Conservation (phyloP, 2,113 vertebrate genomes). For the Smithornis capensis region DNA sequence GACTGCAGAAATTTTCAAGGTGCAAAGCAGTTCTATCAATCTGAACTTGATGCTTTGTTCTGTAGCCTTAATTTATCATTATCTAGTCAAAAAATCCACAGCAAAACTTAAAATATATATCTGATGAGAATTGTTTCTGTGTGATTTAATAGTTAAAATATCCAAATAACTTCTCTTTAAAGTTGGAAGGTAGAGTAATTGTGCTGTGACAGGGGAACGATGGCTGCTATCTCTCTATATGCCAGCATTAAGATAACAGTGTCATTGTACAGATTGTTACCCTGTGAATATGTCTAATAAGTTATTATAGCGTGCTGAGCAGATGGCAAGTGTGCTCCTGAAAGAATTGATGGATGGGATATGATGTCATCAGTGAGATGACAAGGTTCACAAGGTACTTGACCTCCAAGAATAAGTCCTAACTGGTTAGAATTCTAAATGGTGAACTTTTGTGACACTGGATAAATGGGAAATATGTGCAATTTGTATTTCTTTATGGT, state of each 20-base stretch:
- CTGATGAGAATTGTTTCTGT: background rate
- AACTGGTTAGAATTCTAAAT: conserved; percentile 89
- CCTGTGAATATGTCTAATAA: conserved; percentile 80
- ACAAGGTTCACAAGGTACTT: conserved; percentile 87
- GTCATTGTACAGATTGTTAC: conserved; percentile 81
- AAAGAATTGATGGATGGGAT: conserved; percentile 89
- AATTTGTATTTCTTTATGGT: conserved; percentile 90
- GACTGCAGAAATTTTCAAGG: background rate
- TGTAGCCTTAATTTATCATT: background rate
- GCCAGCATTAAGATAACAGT: conserved; percentile 80
- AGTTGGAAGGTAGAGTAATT: conserved; percentile 39
- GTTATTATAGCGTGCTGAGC: conserved; percentile 85
- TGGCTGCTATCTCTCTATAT: conserved; percentile 67
- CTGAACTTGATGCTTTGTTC: background rate
- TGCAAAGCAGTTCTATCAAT: background rate
- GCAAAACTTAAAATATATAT: background rate
- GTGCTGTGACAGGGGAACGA: conserved; percentile 53
- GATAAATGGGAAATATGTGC: conserved; percentile 89
- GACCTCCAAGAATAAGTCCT: conserved; percentile 82
- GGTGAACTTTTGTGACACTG: conserved; percentile 87
- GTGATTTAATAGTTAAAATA: conserved; percentile 23
- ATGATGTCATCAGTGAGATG: conserved; percentile 96
- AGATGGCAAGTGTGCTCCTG: conserved; percentile 89
- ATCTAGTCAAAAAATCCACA: background rate
- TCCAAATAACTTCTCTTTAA: conserved; percentile 23